A percentile compares a stretch with the other conserved stretches of the same genome.
These are phyloP conservation scores for Heliornis fulica DNA, from an alignment of 2,113 vertebrate genomes.

Conservation along the genomic window DNA sequence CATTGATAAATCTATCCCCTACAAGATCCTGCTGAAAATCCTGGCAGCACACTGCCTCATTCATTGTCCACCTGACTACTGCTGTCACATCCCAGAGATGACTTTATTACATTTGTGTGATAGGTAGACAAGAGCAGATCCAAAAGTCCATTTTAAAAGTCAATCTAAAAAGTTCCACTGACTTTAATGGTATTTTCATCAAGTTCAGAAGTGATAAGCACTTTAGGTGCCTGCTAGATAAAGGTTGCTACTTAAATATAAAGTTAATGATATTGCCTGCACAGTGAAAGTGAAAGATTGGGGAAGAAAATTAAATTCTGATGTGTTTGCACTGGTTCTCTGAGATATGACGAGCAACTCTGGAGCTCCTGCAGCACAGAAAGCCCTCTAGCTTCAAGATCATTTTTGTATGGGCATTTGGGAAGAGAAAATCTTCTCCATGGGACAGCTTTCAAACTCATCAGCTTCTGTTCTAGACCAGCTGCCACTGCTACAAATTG, in stretches of 20 bases:
- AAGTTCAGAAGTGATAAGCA: not conserved
- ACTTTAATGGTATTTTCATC: slow-evolving; percentile 16
- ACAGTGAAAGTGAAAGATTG: not conserved
- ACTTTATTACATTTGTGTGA: not conserved
- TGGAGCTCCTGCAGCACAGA: not conserved
- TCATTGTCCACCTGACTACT: not conserved
- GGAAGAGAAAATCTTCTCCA: not conserved
- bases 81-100: not conserved
- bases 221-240: not conserved
- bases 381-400: not conserved
- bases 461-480: not conserved
- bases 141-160: slow-evolving; percentile 5
- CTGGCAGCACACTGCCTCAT: accelerated
- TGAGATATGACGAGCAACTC: not conserved
- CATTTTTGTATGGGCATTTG: not conserved
- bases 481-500: not conserved
- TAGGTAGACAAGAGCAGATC: not conserved
- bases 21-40: not conserved
- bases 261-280: not conserved
- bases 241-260: not conserved
- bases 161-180: not conserved
- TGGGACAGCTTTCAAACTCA: not conserved
- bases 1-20: not conserved
- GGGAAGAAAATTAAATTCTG: not conserved
- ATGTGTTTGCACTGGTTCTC: not conserved